phyloP scores from a whole-genome alignment of 2,113 vertebrate genomes.

The Syngnathus typhle region DNA sequence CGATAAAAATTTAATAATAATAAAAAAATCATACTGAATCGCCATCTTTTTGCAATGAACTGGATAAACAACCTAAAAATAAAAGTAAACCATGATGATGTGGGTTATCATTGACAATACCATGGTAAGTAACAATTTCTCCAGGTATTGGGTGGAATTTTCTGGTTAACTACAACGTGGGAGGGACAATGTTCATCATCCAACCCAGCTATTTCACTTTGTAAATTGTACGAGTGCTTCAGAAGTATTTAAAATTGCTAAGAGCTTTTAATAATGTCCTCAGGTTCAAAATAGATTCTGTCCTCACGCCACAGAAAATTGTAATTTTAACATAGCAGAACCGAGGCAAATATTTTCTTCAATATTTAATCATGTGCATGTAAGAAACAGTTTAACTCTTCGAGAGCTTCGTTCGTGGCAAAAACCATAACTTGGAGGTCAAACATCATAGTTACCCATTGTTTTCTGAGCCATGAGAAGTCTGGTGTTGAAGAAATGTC shows the following conservation, averaged over 20 bases:
- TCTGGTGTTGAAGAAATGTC: slow-evolving; percentile 70
- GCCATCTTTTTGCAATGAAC: neutral
- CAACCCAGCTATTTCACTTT: neutral
- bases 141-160: neutral
- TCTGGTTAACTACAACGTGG: neutral
- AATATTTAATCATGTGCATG: slow-evolving; percentile 6
- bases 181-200: neutral
- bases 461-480: slow-evolving; percentile 59
- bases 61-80: neutral
- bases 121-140: neutral
- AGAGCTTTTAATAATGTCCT: neutral
- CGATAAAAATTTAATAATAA: neutral
- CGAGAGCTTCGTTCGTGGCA: slow-evolving; percentile 13
- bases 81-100: neutral
- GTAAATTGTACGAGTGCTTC: neutral
- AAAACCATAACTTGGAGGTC: slow-evolving; percentile 9
- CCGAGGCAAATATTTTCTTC: slow-evolving; percentile 5
- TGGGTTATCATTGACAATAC: neutral
- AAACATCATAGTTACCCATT: slow-evolving; percentile 30
- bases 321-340: slow-evolving; percentile 3
- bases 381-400: slow-evolving; percentile 16
- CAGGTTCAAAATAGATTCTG: neutral
- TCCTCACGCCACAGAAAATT: slow-evolving; percentile 1
- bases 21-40: neutral
- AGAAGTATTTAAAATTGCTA: neutral